A percentile compares a stretch with the other conserved stretches of the same genome.
Evolutionary conservation across 2,113 vertebrate genomes (phyloP).

Genomic region (Cyphomyrus discorhynchus): DNA sequence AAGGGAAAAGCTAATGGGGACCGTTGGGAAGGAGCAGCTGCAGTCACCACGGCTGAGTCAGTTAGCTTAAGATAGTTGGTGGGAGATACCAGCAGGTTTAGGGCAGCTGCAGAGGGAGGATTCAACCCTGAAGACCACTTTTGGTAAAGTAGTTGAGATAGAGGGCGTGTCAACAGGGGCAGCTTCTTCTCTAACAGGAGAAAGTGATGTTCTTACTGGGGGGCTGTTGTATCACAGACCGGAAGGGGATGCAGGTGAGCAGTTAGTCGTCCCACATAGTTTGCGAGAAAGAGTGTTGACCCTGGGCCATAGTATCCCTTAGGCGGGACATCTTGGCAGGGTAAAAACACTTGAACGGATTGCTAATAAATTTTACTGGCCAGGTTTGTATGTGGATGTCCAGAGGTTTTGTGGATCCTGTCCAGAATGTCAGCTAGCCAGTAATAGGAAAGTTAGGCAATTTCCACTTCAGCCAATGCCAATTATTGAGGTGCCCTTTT

Average conservation of each 20-base stretch:
- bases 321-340: background rate
- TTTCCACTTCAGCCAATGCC: constrained; percentile 1
- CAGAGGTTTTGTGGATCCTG: background rate
- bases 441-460: background rate
- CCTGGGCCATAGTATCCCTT: background rate
- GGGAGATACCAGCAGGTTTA: no score
- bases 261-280: background rate
- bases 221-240: background rate
- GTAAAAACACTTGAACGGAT: background rate
- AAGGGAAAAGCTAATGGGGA: background rate
- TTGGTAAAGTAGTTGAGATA: no score
- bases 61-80: no score
- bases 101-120: no score
- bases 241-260: background rate
- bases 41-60: no score
- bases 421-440: background rate
- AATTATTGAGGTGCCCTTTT: constrained; percentile 16
- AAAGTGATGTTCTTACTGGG: background rate
- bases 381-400: constrained; percentile 13
- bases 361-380: constrained; percentile 9
- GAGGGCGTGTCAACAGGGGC: no score
- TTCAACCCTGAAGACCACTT: no score
- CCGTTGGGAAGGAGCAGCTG: background rate
- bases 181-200: no score
- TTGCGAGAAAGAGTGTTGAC: background rate